phyloP scores from a whole-genome alignment of 2,113 vertebrate genomes.

The Oreochromis niloticus region DNA sequence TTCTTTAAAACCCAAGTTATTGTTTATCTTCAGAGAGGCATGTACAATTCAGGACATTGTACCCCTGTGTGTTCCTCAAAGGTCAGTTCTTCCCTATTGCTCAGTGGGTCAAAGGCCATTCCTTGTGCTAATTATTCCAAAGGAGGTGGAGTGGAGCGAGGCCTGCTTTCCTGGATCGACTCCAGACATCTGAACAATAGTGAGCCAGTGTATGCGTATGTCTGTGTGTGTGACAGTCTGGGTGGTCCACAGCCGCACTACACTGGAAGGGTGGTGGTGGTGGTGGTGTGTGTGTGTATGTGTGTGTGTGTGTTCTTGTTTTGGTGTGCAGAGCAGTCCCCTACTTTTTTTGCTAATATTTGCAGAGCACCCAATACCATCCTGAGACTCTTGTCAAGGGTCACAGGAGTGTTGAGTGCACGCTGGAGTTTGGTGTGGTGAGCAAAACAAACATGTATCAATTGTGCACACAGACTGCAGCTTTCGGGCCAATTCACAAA shows the following conservation, averaged over 20 bases:
- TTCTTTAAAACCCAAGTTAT: background rate
- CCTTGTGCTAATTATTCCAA: slow-evolving; percentile 48
- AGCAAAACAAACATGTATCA: background rate
- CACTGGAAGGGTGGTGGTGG: background rate
- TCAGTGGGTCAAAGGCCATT: slow-evolving; percentile 43
- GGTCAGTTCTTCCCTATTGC: slow-evolving; percentile 27
- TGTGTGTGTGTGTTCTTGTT: background rate
- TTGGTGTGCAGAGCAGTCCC: background rate
- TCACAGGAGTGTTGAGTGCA: background rate
- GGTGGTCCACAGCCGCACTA: slow-evolving; percentile 40
- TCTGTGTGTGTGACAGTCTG: slow-evolving; percentile 17
- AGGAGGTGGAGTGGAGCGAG: slow-evolving; percentile 30
- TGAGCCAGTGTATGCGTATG: background rate
- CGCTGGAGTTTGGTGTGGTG: background rate
- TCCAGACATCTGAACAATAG: slow-evolving; percentile 46
- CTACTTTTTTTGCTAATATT: slow-evolving; percentile 7
- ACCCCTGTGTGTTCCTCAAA: slow-evolving; percentile 6
- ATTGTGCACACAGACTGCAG: too few species aligned
- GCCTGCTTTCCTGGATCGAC: slow-evolving; percentile 32
- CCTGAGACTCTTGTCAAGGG: background rate
- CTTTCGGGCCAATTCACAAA: too few species aligned
- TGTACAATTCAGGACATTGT: slow-evolving; percentile 18
- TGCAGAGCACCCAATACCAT: background rate
- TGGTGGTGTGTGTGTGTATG: background rate
- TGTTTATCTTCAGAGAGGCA: slow-evolving; percentile 19